phyloP scores from a whole-genome alignment of 2,888 invertebrate genomes.

The Chrysolina oricalcia region DNA sequence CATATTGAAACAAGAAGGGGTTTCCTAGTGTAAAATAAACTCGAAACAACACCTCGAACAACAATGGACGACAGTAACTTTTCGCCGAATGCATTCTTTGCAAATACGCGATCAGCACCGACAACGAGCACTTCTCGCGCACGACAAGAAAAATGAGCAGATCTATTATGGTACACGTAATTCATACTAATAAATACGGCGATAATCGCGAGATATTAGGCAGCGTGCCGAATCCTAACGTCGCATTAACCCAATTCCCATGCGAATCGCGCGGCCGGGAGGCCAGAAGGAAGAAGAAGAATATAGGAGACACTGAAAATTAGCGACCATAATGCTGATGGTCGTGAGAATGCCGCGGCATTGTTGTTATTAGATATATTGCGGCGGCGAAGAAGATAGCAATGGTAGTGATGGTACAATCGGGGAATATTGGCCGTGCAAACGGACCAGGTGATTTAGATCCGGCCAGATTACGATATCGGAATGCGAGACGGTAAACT shows the following conservation, averaged over 20 bases:
- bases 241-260: conserved; percentile 41
- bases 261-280: conserved; percentile 26
- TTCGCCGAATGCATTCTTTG: not conserved
- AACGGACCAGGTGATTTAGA: conserved; percentile 14
- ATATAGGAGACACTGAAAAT: conserved; percentile 34
- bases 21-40: too few relatives aligned
- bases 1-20: too few relatives aligned
- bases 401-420: not conserved
- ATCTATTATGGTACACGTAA: conserved; percentile 32
- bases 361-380: conserved; percentile 38
- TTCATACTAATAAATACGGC: conserved; percentile 35
- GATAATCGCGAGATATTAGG: conserved; percentile 40
- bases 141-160: not conserved
- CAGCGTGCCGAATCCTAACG: conserved; percentile 29
- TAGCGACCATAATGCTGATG: conserved; percentile 35
- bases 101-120: not conserved
- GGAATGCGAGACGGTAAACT: conserved; percentile 7
- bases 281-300: conserved; percentile 16
- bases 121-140: conserved; percentile 14
- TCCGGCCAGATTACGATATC: conserved; percentile 2
- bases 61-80: not conserved
- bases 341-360: conserved; percentile 35
- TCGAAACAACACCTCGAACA: too few relatives aligned
- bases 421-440: conserved; percentile 1
- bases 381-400: conserved; percentile 1